Evolutionary conservation across 2,113 vertebrate species (phyloP).

Genomic region (Bos indicus): DNA sequence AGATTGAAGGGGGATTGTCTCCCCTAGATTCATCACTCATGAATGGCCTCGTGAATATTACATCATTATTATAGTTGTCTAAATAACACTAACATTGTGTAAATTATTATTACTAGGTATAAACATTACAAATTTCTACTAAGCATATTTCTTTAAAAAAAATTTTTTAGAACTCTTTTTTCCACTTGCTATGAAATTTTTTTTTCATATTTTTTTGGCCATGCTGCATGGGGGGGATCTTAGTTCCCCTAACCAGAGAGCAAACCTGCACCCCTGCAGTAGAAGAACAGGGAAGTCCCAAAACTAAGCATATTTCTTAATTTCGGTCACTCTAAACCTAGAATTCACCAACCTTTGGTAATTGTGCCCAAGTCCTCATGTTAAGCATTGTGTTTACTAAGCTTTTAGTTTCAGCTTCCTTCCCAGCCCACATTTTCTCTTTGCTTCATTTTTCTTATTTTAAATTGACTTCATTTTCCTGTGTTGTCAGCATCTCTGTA

Average conservation of each 20-base stretch:
- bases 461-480: not conserved
- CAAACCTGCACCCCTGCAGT: not conserved
- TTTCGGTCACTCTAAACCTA: fast-evolving
- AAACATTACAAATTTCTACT: not conserved
- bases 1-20: not conserved
- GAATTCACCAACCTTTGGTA: not conserved
- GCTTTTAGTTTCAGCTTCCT: not conserved
- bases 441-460: not conserved
- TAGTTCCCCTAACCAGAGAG: not conserved
- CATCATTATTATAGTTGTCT: not conserved
- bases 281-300: not conserved
- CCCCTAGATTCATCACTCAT: not conserved
- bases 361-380: not conserved
- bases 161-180: not conserved
- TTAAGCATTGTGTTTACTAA: not conserved
- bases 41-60: not conserved
- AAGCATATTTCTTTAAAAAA: not conserved
- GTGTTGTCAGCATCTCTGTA: not conserved
- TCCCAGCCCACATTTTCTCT: not conserved
- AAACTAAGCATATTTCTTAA: not conserved
- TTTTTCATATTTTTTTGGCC: not conserved
- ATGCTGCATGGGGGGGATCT: not conserved
- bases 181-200: not conserved
- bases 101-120: not conserved
- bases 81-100: not conserved